These are phyloP conservation scores for Acanthochromis polyacanthus DNA, from an alignment of 2,113 vertebrate species.

Conservation along the genomic window DNA sequence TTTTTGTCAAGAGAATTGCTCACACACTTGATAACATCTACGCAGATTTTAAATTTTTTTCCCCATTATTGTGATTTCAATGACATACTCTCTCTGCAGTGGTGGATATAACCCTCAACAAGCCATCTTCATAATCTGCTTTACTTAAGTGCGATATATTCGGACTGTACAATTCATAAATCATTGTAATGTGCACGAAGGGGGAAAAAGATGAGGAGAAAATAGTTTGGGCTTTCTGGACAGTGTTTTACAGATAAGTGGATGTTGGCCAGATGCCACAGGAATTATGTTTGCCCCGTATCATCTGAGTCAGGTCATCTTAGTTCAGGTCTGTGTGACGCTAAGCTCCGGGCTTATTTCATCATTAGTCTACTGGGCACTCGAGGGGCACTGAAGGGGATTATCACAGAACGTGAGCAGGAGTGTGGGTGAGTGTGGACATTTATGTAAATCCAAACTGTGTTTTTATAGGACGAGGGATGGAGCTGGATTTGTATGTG, in stretches of 20 bases:
- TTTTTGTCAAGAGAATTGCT: too few relatives aligned
- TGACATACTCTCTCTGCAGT: too few relatives aligned
- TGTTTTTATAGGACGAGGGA: constrained; percentile 1
- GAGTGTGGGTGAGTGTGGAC: constrained; percentile 3
- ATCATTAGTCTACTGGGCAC: constrained; percentile 58
- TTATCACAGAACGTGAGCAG: constrained; percentile 45
- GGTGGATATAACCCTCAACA: background rate
- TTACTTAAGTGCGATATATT: constrained; percentile 25
- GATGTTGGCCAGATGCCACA: constrained; percentile 42
- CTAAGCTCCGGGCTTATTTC: constrained; percentile 58
- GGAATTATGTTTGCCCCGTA: constrained; percentile 42
- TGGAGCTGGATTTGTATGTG: constrained; percentile 1
- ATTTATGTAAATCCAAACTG: constrained; percentile 25
- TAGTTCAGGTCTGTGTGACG: constrained; percentile 54
- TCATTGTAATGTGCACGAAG: background rate
- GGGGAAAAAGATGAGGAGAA: background rate
- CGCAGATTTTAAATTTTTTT: too few relatives aligned
- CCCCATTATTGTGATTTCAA: too few relatives aligned
- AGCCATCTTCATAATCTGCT: background rate
- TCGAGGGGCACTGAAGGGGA: constrained; percentile 51
- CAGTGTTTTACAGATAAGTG: constrained; percentile 43
- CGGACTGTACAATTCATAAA: constrained; percentile 21
- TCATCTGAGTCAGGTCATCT: constrained; percentile 55
- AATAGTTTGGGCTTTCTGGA: constrained; percentile 41
- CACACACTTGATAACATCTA: too few relatives aligned